Base-by-base conservation (phyloP, 1,140 invertebrate species). In the Oryzaephilus surinamensis region DNA sequence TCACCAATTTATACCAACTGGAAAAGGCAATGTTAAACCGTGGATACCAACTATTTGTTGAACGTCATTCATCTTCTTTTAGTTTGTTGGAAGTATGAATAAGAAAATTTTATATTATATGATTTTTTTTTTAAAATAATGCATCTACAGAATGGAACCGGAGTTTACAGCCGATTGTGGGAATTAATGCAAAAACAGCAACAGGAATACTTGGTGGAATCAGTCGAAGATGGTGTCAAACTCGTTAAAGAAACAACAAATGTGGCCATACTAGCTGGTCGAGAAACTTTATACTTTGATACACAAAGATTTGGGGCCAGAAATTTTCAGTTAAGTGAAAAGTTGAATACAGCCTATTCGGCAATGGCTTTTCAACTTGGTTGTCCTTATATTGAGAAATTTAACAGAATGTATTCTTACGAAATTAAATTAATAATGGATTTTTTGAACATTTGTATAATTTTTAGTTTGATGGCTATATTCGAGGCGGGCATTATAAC, bases 361-460 rank as follows among this genome's bases (percentile, higher is more conserved):
- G 77, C 77, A 0, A 78, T 82, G 14, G 78, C 79, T 2, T 61
- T 82, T n/a, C 78, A 81, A 63, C 67, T 73, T 15, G 78, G 78
- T 4, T 79, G 77, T 48, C 77, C 77, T 13, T 82, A 74, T 50
- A 61, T 78, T 12, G 71, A 78, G 46, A 77, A 75, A 45, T 67
- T 82, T 13, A 80, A 81, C 52, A 66, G 71, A 56, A 71, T 79
- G 77, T 80, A 63, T 68, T n/a, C 6, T 39, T 16, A 18, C 23
- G 12, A 6, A n/a, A 19, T 31, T 8, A 1, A 4, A 8, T 28
- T 27, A 27, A 16, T 31, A 19, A 14, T 13, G 10, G 31, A 6
- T 29, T 33, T 38, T 33, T 30, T 37, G 16, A 23, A 31, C 8
- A n/a, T n/a, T n/a, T 21, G 4, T 27, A 41, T 28, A 21, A 4